Percentiles rank a stretch among this genome's conserved stretches.
These are phyloP conservation scores for Mesopsocus fuscifrons DNA, from an alignment of 2,888 invertebrate genomes.

Conservation along the genomic window DNA sequence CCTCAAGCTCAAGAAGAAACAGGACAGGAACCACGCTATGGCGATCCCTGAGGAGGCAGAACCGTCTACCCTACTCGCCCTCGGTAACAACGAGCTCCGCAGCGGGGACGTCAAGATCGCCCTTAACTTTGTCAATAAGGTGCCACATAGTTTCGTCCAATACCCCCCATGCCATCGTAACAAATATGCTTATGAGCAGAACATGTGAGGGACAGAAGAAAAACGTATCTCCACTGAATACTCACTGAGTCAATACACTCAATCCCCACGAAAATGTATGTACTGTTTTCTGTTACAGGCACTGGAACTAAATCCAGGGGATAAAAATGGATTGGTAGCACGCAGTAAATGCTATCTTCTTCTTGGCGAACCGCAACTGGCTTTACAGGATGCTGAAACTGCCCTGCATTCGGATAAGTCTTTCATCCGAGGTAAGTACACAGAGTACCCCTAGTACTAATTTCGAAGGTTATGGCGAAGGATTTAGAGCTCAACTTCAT, in stretches of 20 bases:
- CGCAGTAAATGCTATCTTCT: constrained; percentile 77
- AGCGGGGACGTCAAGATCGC: constrained; percentile 53
- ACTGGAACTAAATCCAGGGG: constrained; percentile 63
- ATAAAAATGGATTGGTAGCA: constrained; percentile 70
- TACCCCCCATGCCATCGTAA: neutral
- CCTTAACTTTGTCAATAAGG: constrained; percentile 62
- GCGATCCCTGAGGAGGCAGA: constrained; percentile 63
- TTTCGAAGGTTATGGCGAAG: too few species aligned
- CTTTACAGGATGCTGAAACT: constrained; percentile 65
- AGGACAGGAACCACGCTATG: constrained; percentile 50
- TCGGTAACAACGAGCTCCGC: constrained; percentile 57
- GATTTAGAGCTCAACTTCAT: too few species aligned
- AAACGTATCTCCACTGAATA: constrained; percentile 12
- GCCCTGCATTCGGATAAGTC: constrained; percentile 54
- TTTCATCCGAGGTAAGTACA: constrained; percentile 33
- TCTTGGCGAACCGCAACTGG: constrained; percentile 65
- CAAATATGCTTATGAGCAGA: too few species aligned
- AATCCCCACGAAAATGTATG: too few species aligned
- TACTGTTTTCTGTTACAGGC: constrained; percentile 52
- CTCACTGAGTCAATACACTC: too few species aligned
- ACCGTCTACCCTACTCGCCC: constrained; percentile 50
- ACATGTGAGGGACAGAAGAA: too few species aligned
- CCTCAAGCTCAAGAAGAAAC: constrained; percentile 55
- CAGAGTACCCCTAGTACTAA: too few species aligned
- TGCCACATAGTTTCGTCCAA: too few species aligned